Evolutionary conservation across 2,888 invertebrate species (phyloP), one percentile per base, ranked within the genome.

Genomic region (Cremastobaeus sp.): DNA sequence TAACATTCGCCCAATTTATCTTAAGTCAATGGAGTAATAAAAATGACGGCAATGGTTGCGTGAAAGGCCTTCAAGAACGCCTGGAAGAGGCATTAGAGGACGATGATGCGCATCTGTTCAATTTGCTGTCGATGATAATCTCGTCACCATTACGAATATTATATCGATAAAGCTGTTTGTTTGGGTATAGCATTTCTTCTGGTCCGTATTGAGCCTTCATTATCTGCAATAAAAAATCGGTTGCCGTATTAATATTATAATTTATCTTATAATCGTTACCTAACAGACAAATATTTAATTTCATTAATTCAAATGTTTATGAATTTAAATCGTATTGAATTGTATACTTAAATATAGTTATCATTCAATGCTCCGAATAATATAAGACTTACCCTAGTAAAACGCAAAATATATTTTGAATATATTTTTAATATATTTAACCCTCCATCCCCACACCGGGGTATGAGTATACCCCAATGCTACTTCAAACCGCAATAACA

Each of bases 131-230:
- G 73, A 97, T 93, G 77, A 96, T 94, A 81, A 97, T 96, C 88
- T 96, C 96, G 88, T 96, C 96, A 8, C 96, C 96, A 68, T 94
- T 93, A 77, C 93, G 90, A 73, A 97, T 94, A 88, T 96, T 96
- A 89, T 96, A 96, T 70, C 96, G 95, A 88, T 96, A 96, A 15
- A 97, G 90, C 86, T 94, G 95, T 85, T 96, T 96, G 81, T 94
- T 94, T 1, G 96, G 95, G 83, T 92, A 96, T 79, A 92, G 92
- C 94, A 97, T 95, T 87, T 95, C 95, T 86, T 96, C 96, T 0
- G 96, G 95, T 14, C 95, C 95, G 62, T 88, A 86, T 12, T 88
- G 84, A 39, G 88, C 86, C 79, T 88, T 88, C 86, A 90, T 86
- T 68, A 89, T 90, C 84, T 87, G 48, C 2, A 78, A 79, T 52